A percentile compares a stretch with the other conserved stretches of the same genome.
These are phyloP conservation scores for Neoascia interrupta DNA, from an alignment of 2,888 invertebrate genomes.

Conservation along the genomic window DNA sequence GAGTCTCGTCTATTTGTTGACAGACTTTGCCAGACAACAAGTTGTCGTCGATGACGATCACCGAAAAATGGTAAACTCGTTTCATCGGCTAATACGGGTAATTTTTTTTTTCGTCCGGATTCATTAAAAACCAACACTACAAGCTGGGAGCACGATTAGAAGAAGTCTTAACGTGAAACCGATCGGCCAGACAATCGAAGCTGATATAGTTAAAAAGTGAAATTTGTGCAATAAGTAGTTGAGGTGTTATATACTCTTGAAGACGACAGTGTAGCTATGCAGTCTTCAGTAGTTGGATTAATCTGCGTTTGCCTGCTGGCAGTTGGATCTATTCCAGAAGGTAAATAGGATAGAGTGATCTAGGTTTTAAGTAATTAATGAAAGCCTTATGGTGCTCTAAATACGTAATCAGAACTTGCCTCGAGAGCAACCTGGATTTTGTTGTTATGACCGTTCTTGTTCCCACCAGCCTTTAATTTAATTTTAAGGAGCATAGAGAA, in stretches of 20 bases:
- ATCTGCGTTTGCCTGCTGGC: constrained; percentile 7
- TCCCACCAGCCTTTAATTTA: no score
- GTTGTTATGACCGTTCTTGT: no score
- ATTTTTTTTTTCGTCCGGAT: constrained; percentile 21
- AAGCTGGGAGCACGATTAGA: constrained; percentile 29
- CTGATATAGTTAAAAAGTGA: no score
- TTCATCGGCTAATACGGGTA: constrained; percentile 24
- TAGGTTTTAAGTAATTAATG: no score
- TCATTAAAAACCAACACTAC: constrained; percentile 42
- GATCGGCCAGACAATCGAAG: constrained; percentile 42
- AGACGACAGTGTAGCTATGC: constrained; percentile 31
- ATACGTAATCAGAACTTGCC: no score
- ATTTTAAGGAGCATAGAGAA: no score
- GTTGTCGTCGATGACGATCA: constrained; percentile 36
- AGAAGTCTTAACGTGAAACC: constrained; percentile 49
- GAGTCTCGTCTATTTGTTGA: constrained; percentile 23
- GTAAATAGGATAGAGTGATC: no score
- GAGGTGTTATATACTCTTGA: no score
- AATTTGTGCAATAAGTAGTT: no score
- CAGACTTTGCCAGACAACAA: no score
- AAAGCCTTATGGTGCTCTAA: no score
- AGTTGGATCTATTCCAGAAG: constrained; percentile 31
- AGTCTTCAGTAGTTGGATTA: constrained; percentile 18
- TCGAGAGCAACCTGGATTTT: no score
- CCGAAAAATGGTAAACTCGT: constrained; percentile 50